Conservation (phyloP, 2,113 vertebrate species). For the Semnornis frantzii region DNA sequence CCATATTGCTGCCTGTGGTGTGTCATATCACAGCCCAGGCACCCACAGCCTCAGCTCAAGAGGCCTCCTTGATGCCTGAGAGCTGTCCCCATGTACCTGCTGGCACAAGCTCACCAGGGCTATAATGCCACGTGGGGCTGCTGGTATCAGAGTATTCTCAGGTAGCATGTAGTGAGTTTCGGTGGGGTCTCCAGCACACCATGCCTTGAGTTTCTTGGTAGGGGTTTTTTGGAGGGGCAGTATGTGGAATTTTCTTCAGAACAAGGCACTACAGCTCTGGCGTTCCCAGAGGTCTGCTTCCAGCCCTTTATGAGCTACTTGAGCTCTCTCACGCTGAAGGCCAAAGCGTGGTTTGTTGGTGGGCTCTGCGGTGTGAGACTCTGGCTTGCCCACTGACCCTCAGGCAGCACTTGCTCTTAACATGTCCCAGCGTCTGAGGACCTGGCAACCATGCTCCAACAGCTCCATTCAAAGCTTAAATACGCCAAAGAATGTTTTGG, state of each 20-base stretch:
- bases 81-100: neutral
- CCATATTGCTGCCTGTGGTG: neutral
- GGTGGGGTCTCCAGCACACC: neutral
- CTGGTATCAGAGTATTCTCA: neutral
- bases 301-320: neutral
- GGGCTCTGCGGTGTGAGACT: neutral
- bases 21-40: accelerated
- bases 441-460: neutral
- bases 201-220: neutral
- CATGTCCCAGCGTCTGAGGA: accelerated
- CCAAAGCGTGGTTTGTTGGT: neutral
- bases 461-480: slow-evolving; percentile 73
- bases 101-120: neutral
- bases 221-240: neutral
- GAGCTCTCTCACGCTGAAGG: neutral
- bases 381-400: neutral
- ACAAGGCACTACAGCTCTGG: neutral
- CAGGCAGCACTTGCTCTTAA: neutral
- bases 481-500: slow-evolving; percentile 80
- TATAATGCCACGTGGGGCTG: accelerated
- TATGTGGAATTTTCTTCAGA: neutral
- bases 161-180: slow-evolving; percentile 43
- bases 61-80: accelerated
- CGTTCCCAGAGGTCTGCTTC: neutral
- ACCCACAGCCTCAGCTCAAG: neutral